A percentile compares a stretch with the other conserved stretches of the same genome.
phyloP scores from a whole-genome alignment of 2,888 invertebrate genomes.

The Epinotia brunnichana region DNA sequence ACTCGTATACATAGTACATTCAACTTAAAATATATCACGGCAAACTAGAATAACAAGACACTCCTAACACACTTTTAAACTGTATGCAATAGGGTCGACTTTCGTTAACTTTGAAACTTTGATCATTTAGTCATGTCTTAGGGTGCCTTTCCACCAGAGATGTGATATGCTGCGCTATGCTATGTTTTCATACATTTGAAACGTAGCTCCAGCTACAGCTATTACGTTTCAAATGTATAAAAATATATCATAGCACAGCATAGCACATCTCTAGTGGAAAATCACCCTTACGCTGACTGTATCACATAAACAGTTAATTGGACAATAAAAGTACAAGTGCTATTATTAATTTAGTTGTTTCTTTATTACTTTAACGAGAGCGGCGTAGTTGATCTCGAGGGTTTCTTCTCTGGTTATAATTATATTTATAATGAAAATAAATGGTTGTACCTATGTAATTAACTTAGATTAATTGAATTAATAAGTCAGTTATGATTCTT shows the following conservation, averaged over 20 bases:
- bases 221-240: too few relatives aligned
- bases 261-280: too few relatives aligned
- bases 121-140: neutral
- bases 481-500: constrained; percentile 6
- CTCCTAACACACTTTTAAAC: neutral
- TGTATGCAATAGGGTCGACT: neutral
- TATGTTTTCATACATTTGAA: too few relatives aligned
- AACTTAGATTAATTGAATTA: constrained; percentile 14
- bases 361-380: constrained; percentile 28
- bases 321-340: constrained; percentile 36
- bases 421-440: constrained; percentile 31
- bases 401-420: constrained; percentile 22
- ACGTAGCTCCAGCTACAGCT: too few relatives aligned
- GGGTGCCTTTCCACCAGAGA: too few relatives aligned
- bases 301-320: constrained; percentile 36
- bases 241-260: too few relatives aligned
- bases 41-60: neutral
- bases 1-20: constrained; percentile 8
- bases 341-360: constrained; percentile 35
- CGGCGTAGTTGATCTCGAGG: constrained; percentile 12
- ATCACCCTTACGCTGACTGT: neutral
- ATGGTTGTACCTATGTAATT: constrained; percentile 32
- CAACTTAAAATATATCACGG: neutral
- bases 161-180: too few relatives aligned
- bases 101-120: neutral